These are phyloP conservation scores for Zaprionus davidi DNA, from an alignment of 1,140 invertebrate genomes.

Conservation along the genomic window DNA sequence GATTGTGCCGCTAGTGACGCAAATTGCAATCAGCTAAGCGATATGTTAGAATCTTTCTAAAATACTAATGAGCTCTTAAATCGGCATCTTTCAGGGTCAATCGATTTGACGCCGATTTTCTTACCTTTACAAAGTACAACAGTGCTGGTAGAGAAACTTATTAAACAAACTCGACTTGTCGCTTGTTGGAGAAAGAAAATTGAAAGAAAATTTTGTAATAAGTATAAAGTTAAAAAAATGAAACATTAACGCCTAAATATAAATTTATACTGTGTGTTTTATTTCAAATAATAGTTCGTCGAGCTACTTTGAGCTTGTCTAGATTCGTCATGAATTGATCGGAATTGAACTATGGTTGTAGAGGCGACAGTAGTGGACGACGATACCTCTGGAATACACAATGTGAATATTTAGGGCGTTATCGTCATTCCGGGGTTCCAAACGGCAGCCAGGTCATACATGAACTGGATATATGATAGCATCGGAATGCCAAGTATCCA, in stretches of 20 bases:
- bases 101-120: slow-evolving; percentile 85
- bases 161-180: slow-evolving; percentile 84
- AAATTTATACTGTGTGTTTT: slow-evolving; percentile 4
- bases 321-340: slow-evolving; percentile 79
- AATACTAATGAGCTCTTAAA: neutral
- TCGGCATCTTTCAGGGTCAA: neutral
- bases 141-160: slow-evolving; percentile 52
- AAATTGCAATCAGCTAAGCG: too few species aligned
- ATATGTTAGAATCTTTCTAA: too few species aligned
- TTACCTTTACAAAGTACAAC: slow-evolving; percentile 82
- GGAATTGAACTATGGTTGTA: slow-evolving; percentile 82
- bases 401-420: slow-evolving; percentile 84
- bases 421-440: slow-evolving; percentile 87
- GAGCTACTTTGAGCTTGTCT: slow-evolving; percentile 18
- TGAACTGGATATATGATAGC: slow-evolving; percentile 85
- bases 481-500: slow-evolving; percentile 25
- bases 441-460: slow-evolving; percentile 85
- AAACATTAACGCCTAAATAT: slow-evolving; percentile 8
- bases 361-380: slow-evolving; percentile 87
- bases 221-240: neutral
- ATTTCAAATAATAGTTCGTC: slow-evolving; percentile 10
- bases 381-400: slow-evolving; percentile 69
- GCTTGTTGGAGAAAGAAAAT: slow-evolving; percentile 85
- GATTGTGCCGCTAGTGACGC: slow-evolving; percentile 86
- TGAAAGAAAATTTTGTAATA: slow-evolving; percentile 1